Evolutionary conservation across 2,113 vertebrate genomes (phyloP).

Genomic region (Dunckerocampus dactyliophorus): DNA sequence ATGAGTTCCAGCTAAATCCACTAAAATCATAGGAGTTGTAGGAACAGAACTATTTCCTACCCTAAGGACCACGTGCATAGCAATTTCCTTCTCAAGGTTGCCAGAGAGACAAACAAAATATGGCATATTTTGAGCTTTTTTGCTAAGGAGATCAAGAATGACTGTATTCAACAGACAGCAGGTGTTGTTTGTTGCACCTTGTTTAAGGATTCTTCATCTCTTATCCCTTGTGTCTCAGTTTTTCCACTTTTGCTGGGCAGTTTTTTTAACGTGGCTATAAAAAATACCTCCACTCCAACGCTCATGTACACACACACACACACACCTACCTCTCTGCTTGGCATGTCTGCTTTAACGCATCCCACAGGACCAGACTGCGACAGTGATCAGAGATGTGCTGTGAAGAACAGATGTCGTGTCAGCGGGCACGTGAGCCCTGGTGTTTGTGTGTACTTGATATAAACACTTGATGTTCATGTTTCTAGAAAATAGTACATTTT

Average conservation of each 20-base stretch:
- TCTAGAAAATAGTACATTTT: background rate
- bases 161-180: background rate
- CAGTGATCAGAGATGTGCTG: constrained; percentile 57
- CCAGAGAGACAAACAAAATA: too few relatives aligned
- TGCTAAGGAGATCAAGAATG: too few relatives aligned
- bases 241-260: background rate
- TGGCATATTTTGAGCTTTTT: too few relatives aligned
- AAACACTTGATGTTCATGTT: background rate
- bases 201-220: background rate
- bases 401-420: constrained; percentile 57
- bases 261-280: background rate
- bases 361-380: constrained; percentile 43
- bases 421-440: constrained; percentile 37
- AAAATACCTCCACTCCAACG: background rate
- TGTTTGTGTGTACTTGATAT: constrained; percentile 14
- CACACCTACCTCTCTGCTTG: constrained; percentile 20
- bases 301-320: background rate
- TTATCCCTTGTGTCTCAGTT: background rate
- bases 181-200: background rate
- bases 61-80: too few relatives aligned
- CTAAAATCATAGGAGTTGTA: too few relatives aligned
- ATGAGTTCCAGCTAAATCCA: too few relatives aligned
- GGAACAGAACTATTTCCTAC: too few relatives aligned
- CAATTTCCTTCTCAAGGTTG: too few relatives aligned
- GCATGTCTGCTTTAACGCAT: constrained; percentile 46